Percentiles rank a stretch among this genome's conserved stretches.
phyloP scores from a whole-genome alignment of 1,140 invertebrate genomes.

The Solen grandis region DNA sequence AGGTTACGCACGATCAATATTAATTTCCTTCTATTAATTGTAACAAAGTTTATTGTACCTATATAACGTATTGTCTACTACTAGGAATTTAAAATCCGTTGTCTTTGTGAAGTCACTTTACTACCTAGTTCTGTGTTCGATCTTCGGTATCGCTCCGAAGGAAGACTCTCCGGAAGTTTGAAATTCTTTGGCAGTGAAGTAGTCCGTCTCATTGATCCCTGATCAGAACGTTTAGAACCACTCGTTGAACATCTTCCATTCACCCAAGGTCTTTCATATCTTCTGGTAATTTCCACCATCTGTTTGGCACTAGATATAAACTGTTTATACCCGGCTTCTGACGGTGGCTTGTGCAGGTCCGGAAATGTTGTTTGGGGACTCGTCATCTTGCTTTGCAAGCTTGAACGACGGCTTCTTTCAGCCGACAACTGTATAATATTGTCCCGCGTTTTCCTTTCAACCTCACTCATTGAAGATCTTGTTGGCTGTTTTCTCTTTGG shows the following conservation, averaged over 20 bases:
- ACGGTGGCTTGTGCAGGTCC: constrained; percentile 18
- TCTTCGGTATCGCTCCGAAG: background rate
- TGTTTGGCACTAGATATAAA: constrained; percentile 49
- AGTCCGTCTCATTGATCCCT: constrained; percentile 14
- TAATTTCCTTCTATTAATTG: too few species aligned
- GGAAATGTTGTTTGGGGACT: constrained; percentile 25
- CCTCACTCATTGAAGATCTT: constrained; percentile 7
- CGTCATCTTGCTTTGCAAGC: background rate
- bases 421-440: constrained; percentile 30
- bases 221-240: background rate
- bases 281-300: constrained; percentile 38
- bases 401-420: background rate
- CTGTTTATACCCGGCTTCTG: constrained; percentile 34
- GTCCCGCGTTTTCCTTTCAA: constrained; percentile 44
- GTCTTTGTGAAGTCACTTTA: background rate
- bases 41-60: too few species aligned
- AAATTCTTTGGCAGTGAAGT: constrained; percentile 44
- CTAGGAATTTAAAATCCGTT: constrained; percentile 7
- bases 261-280: constrained; percentile 48
- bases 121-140: background rate
- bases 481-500: constrained; percentile 18
- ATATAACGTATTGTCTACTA: too few species aligned
- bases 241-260: background rate
- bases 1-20: too few species aligned
- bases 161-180: constrained; percentile 27